phyloP scores from a whole-genome alignment of 2,888 invertebrate genomes.

The Charanyca ferruginea region DNA sequence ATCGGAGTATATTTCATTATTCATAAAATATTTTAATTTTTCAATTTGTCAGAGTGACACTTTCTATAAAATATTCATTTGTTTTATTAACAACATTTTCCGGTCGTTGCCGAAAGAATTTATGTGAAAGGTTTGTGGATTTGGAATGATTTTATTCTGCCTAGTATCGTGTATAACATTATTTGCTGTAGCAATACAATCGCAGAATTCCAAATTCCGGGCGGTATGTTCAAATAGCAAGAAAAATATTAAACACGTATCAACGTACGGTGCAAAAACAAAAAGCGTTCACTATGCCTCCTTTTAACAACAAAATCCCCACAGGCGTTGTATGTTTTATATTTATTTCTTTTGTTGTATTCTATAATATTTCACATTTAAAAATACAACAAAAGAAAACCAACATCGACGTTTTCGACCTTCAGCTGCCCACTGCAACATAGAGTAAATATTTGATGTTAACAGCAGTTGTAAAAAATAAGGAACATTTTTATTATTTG shows the following conservation, averaged over 20 bases:
- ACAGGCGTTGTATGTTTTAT: slow-evolving; percentile 27
- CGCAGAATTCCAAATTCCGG: slow-evolving; percentile 1
- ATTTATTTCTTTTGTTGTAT: slow-evolving; percentile 5
- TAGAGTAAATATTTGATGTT: slow-evolving; percentile 59
- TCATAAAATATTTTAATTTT: slow-evolving; percentile 39
- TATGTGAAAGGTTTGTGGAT: slow-evolving; percentile 11
- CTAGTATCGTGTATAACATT: background rate
- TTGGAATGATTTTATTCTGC: slow-evolving; percentile 14
- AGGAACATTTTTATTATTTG: slow-evolving; percentile 70
- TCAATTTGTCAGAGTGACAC: slow-evolving; percentile 40
- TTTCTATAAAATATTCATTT: slow-evolving; percentile 36
- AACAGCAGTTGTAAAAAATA: slow-evolving; percentile 61
- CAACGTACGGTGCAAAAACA: slow-evolving; percentile 22
- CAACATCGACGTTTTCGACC: slow-evolving; percentile 49
- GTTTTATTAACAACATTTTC: slow-evolving; percentile 22
- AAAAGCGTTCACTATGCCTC: slow-evolving; percentile 17
- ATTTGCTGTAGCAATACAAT: slow-evolving; percentile 28
- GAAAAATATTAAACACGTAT: slow-evolving; percentile 22
- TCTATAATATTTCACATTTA: slow-evolving; percentile 39
- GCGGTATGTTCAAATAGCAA: slow-evolving; percentile 9
- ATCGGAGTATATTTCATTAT: slow-evolving; percentile 16
- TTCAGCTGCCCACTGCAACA: slow-evolving; percentile 52
- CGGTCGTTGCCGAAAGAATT: slow-evolving; percentile 12
- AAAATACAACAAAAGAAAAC: slow-evolving; percentile 49
- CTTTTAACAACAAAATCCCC: slow-evolving; percentile 30